These are phyloP conservation scores for Lepidothrix coronata DNA, from an alignment of 2,113 vertebrate species.

Conservation along the genomic window DNA sequence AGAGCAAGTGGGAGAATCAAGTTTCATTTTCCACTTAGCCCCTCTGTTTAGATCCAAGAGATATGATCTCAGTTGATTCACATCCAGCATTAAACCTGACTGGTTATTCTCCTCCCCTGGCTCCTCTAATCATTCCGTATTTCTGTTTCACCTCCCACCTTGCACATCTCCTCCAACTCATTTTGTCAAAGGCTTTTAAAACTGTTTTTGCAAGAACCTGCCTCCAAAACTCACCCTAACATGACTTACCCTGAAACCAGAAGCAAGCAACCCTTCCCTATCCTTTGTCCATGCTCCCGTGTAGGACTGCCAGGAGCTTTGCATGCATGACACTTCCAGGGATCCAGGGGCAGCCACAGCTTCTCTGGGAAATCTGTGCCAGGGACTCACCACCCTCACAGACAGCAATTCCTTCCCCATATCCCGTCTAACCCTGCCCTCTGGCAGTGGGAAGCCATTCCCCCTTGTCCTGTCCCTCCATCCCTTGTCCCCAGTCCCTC, in stretches of 20 bases:
- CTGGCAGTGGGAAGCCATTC: not conserved
- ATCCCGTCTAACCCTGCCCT: not conserved
- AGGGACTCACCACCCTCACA: not conserved
- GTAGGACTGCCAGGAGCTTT: not conserved
- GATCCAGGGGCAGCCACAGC: not conserved
- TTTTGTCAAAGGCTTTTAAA: too few relatives aligned
- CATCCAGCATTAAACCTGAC: not conserved
- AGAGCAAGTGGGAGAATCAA: not conserved
- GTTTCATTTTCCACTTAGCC: not conserved
- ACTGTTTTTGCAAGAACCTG: rapidly evolving
- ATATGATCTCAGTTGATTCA: not conserved
- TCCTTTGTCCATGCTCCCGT: rapidly evolving
- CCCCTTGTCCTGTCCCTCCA: not conserved
- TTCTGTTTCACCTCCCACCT: not conserved
- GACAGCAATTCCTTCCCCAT: rapidly evolving
- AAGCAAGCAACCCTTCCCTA: not conserved
- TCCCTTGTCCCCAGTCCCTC: not conserved
- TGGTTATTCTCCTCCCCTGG: not conserved
- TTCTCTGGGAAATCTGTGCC: not conserved
- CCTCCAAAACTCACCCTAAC: not conserved
- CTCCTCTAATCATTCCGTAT: not conserved
- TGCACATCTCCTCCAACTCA: not conserved
- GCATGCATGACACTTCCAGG: rapidly evolving
- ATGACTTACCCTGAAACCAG: not conserved
- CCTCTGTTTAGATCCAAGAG: not conserved